A percentile compares a stretch with the other conserved stretches of the same genome.
Conservation (phyloP, 2,113 vertebrate genomes). For the Nematolebias whitei region DNA sequence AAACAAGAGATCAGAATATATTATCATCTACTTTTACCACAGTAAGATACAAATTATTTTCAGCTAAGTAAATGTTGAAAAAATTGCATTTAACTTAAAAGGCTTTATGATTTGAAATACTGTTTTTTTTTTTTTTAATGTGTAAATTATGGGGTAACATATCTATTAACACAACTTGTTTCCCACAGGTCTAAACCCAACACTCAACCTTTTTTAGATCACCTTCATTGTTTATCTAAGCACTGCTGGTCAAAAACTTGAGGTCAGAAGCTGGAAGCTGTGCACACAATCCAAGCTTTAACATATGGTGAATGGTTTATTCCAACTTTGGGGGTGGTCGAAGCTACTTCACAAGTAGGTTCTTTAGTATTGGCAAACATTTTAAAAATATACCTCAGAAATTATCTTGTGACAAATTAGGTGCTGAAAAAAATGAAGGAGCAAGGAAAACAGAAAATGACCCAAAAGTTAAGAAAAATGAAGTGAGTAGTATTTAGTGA, state of each 20-base stretch:
- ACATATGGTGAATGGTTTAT: conserved; percentile 49
- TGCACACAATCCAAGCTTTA: conserved; percentile 42
- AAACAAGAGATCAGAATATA: neutral
- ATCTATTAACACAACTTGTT: too few species aligned
- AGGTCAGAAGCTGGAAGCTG: conserved; percentile 33
- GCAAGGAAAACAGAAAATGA: neutral
- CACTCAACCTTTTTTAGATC: conserved; percentile 28
- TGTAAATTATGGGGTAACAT: too few species aligned
- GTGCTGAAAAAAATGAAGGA: conserved; percentile 17
- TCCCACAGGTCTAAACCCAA: conserved; percentile 35
- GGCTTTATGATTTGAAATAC: conserved; percentile 15
- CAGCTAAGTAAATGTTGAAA: conserved; percentile 21
- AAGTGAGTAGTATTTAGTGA: conserved; percentile 27
- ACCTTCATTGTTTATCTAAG: conserved; percentile 34
- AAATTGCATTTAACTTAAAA: conserved; percentile 39
- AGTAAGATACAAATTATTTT: conserved; percentile 23
- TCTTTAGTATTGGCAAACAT: conserved; percentile 47
- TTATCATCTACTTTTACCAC: conserved; percentile 3
- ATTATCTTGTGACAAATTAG: conserved; percentile 27
- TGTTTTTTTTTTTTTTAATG: neutral
- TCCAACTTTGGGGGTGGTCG: conserved; percentile 27
- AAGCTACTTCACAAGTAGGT: conserved; percentile 15
- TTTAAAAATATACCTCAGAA: conserved; percentile 24
- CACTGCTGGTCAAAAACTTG: conserved; percentile 24
- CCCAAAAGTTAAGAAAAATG: neutral